These are phyloP conservation scores for Cyanoliseus patagonus DNA, from an alignment of 2,113 vertebrate species.

Conservation along the genomic window DNA sequence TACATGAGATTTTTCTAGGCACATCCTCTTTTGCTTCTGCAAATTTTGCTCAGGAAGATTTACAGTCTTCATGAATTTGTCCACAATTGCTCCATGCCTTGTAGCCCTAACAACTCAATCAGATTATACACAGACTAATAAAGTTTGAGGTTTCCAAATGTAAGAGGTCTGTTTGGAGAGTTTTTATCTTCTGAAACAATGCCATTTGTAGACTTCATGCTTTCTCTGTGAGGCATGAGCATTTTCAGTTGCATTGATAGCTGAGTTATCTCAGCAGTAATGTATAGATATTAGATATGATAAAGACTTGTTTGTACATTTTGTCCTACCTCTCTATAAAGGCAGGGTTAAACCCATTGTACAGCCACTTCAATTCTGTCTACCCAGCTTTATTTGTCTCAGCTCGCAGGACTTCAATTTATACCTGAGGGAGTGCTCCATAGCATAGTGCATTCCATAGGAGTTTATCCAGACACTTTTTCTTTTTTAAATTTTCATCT, in stretches of 20 bases:
- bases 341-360: neutral
- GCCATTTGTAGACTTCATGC: fast-evolving
- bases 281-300: neutral
- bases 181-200: neutral
- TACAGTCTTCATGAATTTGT: neutral
- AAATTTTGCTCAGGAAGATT: neutral
- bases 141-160: neutral
- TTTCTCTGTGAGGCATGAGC: neutral
- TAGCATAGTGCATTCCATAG: neutral
- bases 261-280: neutral
- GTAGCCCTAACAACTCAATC: neutral
- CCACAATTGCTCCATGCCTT: neutral
- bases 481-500: slow-evolving; percentile 11
- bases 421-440: neutral
- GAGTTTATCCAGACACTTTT: slow-evolving; percentile 1
- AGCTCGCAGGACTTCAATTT: neutral
- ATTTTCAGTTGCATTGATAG: neutral
- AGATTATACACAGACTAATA: neutral
- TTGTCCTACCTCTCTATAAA: neutral
- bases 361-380: neutral
- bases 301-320: neutral
- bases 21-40: neutral
- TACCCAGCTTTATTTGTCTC: neutral
- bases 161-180: neutral
- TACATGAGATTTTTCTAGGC: neutral